Percentiles rank a stretch among this genome's conserved stretches.
Evolutionary conservation across 2,888 invertebrate species (phyloP).

Genomic region (Vanessa cardui): DNA sequence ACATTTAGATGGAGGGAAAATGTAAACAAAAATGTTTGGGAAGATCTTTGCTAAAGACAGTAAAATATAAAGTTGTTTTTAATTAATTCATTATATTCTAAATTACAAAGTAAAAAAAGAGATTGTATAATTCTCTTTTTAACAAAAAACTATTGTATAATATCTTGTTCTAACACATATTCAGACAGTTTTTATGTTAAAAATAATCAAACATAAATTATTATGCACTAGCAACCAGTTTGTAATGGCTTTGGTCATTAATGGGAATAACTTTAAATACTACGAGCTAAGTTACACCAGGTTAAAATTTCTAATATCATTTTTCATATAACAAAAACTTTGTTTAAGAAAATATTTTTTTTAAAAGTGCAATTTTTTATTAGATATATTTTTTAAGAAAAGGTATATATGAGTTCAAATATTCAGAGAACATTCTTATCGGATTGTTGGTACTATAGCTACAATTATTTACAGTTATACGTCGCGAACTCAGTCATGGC

Average conservation of each 20-base stretch:
- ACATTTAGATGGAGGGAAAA: too few species aligned
- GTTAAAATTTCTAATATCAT: too few species aligned
- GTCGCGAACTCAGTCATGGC: slow-evolving; percentile 23
- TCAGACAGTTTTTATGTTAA: too few species aligned
- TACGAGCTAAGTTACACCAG: not conserved
- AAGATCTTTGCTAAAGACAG: too few species aligned
- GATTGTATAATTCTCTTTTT: too few species aligned
- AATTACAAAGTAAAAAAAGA: too few species aligned
- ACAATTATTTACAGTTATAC: slow-evolving; percentile 7
- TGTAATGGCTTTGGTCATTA: not conserved
- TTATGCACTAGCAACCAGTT: not conserved
- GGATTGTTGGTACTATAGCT: not conserved
- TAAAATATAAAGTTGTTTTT: too few species aligned
- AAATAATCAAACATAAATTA: too few species aligned
- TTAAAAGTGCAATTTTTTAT: not conserved
- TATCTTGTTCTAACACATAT: too few species aligned
- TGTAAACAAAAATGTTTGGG: too few species aligned
- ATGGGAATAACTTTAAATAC: not conserved
- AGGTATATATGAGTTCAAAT: not conserved
- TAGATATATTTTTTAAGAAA: not conserved
- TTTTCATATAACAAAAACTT: not conserved
- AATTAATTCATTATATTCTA: too few species aligned
- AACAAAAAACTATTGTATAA: too few species aligned
- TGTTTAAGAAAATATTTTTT: not conserved
- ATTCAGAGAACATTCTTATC: not conserved